Evolutionary conservation across 2,888 invertebrate genomes (phyloP).

Genomic region (Lepidochrysops patricia): DNA sequence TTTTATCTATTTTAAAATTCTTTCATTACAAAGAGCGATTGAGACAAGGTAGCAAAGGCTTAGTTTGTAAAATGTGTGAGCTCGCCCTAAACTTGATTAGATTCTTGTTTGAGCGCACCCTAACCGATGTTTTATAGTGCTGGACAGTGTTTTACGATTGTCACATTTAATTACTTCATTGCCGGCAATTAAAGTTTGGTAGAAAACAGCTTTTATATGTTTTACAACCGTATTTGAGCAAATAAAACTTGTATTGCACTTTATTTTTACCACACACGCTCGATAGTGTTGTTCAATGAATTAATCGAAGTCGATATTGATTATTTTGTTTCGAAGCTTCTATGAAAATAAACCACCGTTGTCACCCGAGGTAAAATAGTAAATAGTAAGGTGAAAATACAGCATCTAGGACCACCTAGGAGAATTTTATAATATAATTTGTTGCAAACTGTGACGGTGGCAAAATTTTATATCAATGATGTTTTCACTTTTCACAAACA

Average conservation of each 20-base stretch:
- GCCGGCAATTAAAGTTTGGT: slow-evolving; percentile 70
- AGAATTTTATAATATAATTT: no score
- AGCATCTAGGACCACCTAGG: no score
- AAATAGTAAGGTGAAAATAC: no score
- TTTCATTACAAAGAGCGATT: no score
- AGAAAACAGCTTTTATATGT: slow-evolving; percentile 63
- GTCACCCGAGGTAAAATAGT: no score
- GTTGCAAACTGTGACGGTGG: no score
- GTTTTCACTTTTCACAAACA: no score
- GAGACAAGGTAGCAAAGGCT: background rate
- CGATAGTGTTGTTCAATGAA: slow-evolving; percentile 45
- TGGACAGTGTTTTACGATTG: slow-evolving; percentile 66
- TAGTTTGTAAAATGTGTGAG: background rate
- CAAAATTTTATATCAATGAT: no score
- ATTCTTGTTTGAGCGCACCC: slow-evolving; percentile 33
- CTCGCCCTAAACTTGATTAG: background rate
- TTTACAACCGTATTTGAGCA: slow-evolving; percentile 68
- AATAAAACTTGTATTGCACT: slow-evolving; percentile 62
- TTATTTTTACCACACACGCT: slow-evolving; percentile 72
- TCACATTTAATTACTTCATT: slow-evolving; percentile 74
- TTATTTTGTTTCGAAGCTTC: no score
- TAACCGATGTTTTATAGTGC: slow-evolving; percentile 58
- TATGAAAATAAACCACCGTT: no score
- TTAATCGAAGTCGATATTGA: slow-evolving; percentile 30
- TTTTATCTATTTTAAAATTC: no score